A percentile compares a stretch with the other conserved stretches of the same genome.
phyloP scores from a whole-genome alignment of 2,113 vertebrate species.

The Pedetes capensis region DNA sequence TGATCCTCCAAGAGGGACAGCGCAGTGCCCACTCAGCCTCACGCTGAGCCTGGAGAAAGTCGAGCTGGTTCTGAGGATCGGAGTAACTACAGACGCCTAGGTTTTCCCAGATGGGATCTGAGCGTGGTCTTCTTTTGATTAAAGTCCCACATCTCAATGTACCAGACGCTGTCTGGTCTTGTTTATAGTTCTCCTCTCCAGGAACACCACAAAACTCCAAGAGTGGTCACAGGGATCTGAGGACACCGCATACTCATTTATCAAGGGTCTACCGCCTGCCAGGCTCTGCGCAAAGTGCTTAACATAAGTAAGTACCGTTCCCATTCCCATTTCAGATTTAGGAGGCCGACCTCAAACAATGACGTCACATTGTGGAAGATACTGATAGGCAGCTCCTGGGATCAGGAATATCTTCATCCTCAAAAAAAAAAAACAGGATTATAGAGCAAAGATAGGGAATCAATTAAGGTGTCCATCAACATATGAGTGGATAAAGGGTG shows the following conservation, averaged over 20 bases:
- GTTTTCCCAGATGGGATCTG: not conserved
- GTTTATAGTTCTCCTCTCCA: not conserved
- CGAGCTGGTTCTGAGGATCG: not conserved
- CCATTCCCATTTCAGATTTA: not conserved
- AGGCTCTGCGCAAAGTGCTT: not conserved
- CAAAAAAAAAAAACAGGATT: not conserved
- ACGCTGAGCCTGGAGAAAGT: rapidly evolving
- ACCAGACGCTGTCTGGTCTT: not conserved
- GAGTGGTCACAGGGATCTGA: rapidly evolving
- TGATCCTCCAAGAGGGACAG: too few species aligned
- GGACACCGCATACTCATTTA: too few species aligned
- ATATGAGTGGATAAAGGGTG: too few species aligned
- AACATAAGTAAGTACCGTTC: not conserved
- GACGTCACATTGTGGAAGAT: not conserved
- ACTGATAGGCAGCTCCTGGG: not conserved
- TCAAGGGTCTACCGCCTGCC: rapidly evolving
- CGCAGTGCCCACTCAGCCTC: rapidly evolving
- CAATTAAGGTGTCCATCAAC: not conserved
- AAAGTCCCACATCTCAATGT: not conserved
- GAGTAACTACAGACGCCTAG: not conserved
- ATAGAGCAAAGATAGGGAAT: not conserved
- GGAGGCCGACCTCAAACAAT: not conserved
- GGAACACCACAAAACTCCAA: not conserved
- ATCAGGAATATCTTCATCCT: not conserved
- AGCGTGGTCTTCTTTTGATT: not conserved